Percentiles rank a stretch among this genome's conserved stretches.
Conservation (phyloP, 2,113 vertebrate species). For the Lanius collurio region DNA sequence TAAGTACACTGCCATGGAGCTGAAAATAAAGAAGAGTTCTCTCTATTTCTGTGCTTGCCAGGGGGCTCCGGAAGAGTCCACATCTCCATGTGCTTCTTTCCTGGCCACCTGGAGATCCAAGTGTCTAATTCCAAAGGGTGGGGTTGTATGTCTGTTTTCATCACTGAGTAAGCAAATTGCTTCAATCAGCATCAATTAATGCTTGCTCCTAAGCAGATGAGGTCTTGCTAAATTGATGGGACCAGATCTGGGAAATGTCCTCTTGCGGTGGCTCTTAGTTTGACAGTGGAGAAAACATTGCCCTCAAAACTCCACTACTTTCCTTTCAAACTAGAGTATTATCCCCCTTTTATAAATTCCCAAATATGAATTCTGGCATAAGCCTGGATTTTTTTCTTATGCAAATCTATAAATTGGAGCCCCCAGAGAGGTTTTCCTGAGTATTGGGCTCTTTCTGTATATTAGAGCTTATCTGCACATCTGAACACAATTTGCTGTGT, state of each 20-base stretch:
- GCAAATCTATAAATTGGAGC: not conserved
- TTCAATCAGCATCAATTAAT: not conserved
- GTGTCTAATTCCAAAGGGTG: not conserved
- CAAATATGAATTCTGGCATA: not conserved
- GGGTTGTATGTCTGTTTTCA: not conserved
- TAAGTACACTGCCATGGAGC: not conserved
- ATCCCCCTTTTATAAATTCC: not conserved
- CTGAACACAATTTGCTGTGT: not conserved
- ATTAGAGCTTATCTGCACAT: not conserved
- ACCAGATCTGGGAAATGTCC: not conserved
- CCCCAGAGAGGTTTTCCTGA: not conserved
- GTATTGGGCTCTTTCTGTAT: not conserved
- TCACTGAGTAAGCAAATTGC: not conserved
- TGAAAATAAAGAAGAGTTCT: not conserved
- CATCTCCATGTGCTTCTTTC: not conserved
- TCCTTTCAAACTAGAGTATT: not conserved
- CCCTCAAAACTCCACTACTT: not conserved
- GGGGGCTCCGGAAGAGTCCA: not conserved
- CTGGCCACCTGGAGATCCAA: not conserved
- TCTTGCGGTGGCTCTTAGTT: not conserved
- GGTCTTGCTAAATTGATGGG: not conserved
- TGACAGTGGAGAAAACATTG: not conserved
- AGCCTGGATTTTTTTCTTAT: not conserved
- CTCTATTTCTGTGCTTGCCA: fast-evolving
- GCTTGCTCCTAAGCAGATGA: not conserved